phyloP scores from a whole-genome alignment of 2,888 invertebrate species.

The Arrhopalites spinosus region DNA sequence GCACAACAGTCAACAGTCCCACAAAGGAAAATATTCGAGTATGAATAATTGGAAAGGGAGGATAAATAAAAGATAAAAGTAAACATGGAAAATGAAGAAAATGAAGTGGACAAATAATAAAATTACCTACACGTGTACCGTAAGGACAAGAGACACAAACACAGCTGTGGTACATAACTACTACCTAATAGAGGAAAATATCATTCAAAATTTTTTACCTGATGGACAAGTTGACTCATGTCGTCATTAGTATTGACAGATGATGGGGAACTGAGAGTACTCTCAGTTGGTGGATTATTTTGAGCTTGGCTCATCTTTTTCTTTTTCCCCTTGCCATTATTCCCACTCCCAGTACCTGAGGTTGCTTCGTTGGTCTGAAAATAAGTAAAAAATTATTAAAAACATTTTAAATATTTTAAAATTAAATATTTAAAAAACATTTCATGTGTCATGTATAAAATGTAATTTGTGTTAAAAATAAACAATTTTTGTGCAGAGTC shows the following conservation, averaged over 20 bases:
- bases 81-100: no score
- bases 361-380: neutral
- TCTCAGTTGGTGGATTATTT: neutral
- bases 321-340: neutral
- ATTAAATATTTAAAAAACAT: no score
- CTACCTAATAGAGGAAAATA: neutral
- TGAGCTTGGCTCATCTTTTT: neutral
- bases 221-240: slow-evolving; percentile 30
- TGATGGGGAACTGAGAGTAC: slow-evolving; percentile 21
- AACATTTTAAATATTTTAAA: neutral
- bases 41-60: no score
- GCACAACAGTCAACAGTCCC: no score
- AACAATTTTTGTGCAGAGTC: no score
- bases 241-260: slow-evolving; percentile 32
- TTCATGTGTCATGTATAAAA: no score
- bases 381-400: neutral
- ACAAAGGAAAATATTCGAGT: no score
- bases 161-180: no score
- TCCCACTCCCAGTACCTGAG: neutral
- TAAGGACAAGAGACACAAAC: no score
- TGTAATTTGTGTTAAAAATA: no score
- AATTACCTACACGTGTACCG: neutral
- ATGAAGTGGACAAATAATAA: no score
- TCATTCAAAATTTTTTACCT: slow-evolving; percentile 17
- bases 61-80: no score